These are phyloP conservation scores for Solenopsis fugax DNA, from an alignment of 1,140 invertebrate genomes.

Conservation along the genomic window DNA sequence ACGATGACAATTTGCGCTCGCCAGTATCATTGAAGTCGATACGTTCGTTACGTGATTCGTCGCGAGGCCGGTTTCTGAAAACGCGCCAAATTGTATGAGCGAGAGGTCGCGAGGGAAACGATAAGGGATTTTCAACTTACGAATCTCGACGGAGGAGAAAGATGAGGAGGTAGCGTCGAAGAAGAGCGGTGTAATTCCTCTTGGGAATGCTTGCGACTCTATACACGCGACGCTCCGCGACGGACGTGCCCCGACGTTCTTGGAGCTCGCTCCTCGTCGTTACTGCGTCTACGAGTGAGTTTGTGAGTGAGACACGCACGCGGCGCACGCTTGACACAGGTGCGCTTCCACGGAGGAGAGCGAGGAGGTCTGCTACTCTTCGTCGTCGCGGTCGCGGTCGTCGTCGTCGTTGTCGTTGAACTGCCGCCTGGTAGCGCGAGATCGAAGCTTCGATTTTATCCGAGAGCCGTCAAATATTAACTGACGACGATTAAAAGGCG, in stretches of 20 bases:
- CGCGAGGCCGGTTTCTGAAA: background rate
- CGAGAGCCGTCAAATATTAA: slow-evolving; percentile 68
- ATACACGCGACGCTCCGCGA: slow-evolving; percentile 2
- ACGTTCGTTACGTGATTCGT: background rate
- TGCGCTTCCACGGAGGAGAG: slow-evolving; percentile 73
- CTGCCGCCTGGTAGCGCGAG: slow-evolving; percentile 73
- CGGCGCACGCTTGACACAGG: slow-evolving; percentile 78
- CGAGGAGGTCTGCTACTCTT: slow-evolving; percentile 23
- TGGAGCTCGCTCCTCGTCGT: slow-evolving; percentile 46
- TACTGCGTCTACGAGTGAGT: slow-evolving; percentile 42
- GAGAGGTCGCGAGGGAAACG: background rate
- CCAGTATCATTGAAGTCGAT: background rate
- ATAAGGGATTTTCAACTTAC: slow-evolving; percentile 38
- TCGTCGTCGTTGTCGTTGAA: slow-evolving; percentile 36
- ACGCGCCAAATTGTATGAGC: background rate
- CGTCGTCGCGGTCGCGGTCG: background rate
- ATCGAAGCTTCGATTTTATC: slow-evolving; percentile 72
- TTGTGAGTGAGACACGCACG: slow-evolving; percentile 64
- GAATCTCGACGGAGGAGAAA: background rate
- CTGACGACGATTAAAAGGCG: slow-evolving; percentile 56
- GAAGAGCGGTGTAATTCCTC: background rate
- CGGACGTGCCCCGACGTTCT: slow-evolving; percentile 8
- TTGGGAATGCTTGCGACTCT: slow-evolving; percentile 7
- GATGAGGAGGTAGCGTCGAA: slow-evolving; percentile 16
- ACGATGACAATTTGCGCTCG: background rate